Conservation (phyloP, 2,888 invertebrate species). For the Poecilobothrus nobilitatus region DNA sequence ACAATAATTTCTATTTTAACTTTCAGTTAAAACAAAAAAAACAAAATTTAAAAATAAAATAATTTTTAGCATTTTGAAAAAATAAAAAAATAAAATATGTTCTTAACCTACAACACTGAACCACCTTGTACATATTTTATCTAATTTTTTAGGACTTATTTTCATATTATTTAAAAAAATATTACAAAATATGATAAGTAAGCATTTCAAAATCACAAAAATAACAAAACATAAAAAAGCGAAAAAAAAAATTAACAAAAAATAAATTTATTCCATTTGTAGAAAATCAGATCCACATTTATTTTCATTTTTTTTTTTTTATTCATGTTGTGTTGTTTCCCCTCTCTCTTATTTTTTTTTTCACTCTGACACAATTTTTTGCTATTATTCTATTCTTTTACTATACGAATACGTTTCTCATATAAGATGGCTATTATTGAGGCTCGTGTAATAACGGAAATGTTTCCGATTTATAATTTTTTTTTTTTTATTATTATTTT, state of each 20-base stretch:
- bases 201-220: neutral
- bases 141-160: too few relatives aligned
- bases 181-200: conserved; percentile 2
- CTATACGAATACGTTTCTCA: neutral
- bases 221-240: neutral
- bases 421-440: neutral
- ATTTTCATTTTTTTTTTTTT: too few relatives aligned
- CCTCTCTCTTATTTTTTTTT: neutral
- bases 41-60: too few relatives aligned
- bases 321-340: neutral
- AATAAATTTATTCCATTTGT: conserved; percentile 4
- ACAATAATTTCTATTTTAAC: too few relatives aligned
- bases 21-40: too few relatives aligned
- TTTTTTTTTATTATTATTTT: neutral
- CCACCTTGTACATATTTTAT: neutral
- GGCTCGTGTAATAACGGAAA: neutral
- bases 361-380: neutral
- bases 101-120: neutral
- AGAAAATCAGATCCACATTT: neutral
- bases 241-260: neutral
- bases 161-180: too few relatives aligned
- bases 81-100: too few relatives aligned
- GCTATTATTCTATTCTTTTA: neutral
- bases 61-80: too few relatives aligned
- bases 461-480: neutral